Conservation (phyloP, 2,113 vertebrate species). For the Okapia johnstoni region DNA sequence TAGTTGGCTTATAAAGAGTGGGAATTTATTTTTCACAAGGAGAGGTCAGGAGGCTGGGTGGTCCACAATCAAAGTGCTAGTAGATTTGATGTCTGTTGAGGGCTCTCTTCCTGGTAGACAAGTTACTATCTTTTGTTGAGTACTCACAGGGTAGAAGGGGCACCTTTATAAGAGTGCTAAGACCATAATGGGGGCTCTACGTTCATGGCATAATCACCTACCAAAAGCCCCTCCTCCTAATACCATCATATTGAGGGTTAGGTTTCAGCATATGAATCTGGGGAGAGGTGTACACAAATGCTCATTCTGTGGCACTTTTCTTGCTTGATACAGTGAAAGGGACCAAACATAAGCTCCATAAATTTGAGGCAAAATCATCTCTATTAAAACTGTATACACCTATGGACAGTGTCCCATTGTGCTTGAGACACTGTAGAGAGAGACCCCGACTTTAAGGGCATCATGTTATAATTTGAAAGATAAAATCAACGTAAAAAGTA, state of each 20-base stretch:
- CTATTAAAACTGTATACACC: not conserved
- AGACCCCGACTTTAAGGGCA: not conserved
- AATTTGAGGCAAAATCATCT: not conserved
- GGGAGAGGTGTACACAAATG: not conserved
- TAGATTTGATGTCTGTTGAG: not conserved
- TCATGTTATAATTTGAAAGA: not conserved
- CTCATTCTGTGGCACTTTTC: not conserved
- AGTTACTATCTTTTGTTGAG: not conserved
- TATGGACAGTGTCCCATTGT: not conserved
- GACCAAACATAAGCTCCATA: not conserved
- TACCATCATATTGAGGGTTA: not conserved
- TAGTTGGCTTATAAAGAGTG: not conserved
- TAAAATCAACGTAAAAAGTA: not conserved
- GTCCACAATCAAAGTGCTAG: not conserved
- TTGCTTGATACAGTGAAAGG: not conserved
- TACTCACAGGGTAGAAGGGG: not conserved
- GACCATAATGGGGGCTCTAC: not conserved
- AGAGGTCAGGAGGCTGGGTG: not conserved
- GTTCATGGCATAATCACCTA: not conserved
- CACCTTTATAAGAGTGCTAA: not conserved
- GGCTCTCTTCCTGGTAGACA: not conserved
- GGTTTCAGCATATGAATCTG: not conserved
- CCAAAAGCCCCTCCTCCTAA: not conserved
- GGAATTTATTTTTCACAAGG: not conserved
- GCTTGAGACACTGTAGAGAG: not conserved